Evolutionary conservation across 1,140 invertebrate genomes (phyloP), one percentile per base, ranked within the genome.

Genomic region (Phortica variegata): DNA sequence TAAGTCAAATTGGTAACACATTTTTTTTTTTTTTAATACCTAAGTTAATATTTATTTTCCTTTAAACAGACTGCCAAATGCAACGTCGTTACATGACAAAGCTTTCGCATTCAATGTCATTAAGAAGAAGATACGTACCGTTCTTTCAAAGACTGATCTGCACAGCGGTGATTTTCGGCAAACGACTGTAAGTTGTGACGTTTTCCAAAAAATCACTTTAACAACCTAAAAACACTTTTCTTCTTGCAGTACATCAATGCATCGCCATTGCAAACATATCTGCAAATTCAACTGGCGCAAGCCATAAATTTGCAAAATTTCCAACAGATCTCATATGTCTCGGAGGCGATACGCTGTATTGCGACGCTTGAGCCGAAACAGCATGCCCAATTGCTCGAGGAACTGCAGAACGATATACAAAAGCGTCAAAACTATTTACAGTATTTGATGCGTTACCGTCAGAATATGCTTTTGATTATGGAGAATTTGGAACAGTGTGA

Each of bases 101-200:
- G 45, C 42, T 2, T 7, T 66, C 26, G 58, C 46, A 6, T 95
- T 95, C 69, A 78, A 83, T 41, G 91, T 93, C 78, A 91, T 95
- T 23, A 97, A 97, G 77, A 85, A 91, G 52, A 97, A 97, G 74
- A 79, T 99, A 29, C 82, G 95, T 32, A 83, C 92, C 48, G 95
- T 98, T 20, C 80, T 99, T 3, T 93, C 92, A 52, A 90, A 86
- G 46, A 85, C 87, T 4, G 89, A 91, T 68, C 76, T 90, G 47
- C 83, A 84, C 38, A 70, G 74, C 32, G 72, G 66, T 0, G 74
- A 76, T 50, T 76, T 76, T 29, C 46, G 74, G 5, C 74, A 75
- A 42, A 73, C 70, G 0, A 72, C 62, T 5, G 52, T 56, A 52
- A 56, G 49, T 6, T 49, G 16, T 15, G 5, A 17, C 38, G 10